Conservation (phyloP, 2,113 vertebrate species). For the Chionodraco myersi region DNA sequence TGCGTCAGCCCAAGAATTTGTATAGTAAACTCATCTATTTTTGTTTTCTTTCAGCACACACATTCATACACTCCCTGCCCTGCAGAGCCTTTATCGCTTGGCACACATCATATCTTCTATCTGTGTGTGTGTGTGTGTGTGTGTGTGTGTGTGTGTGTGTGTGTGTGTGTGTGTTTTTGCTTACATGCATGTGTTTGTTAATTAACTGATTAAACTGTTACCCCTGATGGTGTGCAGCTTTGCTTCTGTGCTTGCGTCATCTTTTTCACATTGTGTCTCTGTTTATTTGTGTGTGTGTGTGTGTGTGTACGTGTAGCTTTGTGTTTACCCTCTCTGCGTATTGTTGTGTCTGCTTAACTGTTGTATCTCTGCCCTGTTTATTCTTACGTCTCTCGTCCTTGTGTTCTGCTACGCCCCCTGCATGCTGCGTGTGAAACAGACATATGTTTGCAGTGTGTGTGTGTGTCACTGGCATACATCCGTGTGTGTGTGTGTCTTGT, state of each 20-base stretch:
- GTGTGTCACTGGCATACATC: conserved; percentile 8
- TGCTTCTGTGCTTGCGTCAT: conserved; percentile 26
- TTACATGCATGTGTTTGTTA: conserved; percentile 53
- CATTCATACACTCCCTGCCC: not conserved
- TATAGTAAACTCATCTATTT: not conserved
- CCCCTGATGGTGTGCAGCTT: conserved; percentile 42
- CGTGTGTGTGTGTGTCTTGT: conserved; percentile 7
- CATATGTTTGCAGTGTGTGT: conserved; percentile 19
- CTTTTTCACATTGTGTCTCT: conserved; percentile 1
- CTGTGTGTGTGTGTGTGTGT: not conserved
- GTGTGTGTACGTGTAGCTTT: not conserved
- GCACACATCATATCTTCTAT: no score
- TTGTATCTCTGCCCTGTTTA: conserved; percentile 37
- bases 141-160: not conserved
- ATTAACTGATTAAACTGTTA: conserved; percentile 63
- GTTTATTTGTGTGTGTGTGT: not conserved
- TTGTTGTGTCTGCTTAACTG: conserved; percentile 42
- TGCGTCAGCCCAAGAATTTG: not conserved
- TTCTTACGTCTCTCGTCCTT: conserved; percentile 54
- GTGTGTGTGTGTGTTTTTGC: conserved; percentile 37
- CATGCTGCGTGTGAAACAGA: conserved; percentile 1
- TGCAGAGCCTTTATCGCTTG: conserved; percentile 25
- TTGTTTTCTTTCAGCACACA: no score
- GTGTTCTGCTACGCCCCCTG: conserved; percentile 17
- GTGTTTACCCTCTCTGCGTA: conserved; percentile 4